Conservation (phyloP, 2,888 invertebrate species). For the Dysmachus trigonus region DNA sequence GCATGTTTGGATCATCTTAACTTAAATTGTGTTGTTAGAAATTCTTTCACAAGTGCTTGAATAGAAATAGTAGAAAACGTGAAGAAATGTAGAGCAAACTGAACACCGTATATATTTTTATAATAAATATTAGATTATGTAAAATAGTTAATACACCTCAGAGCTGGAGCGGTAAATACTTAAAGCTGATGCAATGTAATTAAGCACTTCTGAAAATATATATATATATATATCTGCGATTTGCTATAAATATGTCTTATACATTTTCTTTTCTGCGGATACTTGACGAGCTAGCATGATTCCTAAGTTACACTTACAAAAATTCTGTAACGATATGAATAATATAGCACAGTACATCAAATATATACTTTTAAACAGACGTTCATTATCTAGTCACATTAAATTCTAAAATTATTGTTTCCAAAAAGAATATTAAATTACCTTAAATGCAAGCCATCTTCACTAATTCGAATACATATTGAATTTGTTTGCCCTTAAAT, state of each 20-base stretch:
- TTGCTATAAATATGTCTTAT: neutral
- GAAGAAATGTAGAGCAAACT: neutral
- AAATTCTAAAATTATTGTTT: constrained; percentile 27
- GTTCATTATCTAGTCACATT: neutral
- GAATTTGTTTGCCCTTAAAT: neutral
- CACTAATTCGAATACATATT: neutral
- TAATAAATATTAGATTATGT: neutral
- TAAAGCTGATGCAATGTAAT: constrained; percentile 27
- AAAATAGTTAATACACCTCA: neutral
- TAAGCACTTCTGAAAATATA: constrained; percentile 22
- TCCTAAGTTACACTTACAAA: constrained; percentile 23
- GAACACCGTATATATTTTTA: neutral
- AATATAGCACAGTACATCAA: constrained; percentile 30
- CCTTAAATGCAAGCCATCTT: constrained; percentile 4
- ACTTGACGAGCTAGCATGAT: neutral
- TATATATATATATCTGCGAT: neutral
- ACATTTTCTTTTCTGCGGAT: neutral
- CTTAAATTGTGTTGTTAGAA: neutral
- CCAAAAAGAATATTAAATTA: neutral
- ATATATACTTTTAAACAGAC: constrained; percentile 14
- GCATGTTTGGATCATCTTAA: neutral
- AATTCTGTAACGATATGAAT: constrained; percentile 20
- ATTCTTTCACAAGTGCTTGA: neutral
- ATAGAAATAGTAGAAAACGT: neutral
- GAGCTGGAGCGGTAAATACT: neutral